Percentiles rank a stretch among this genome's conserved stretches.
Evolutionary conservation across 2,113 vertebrate species (phyloP).

Genomic region (Protobothrops flavoviridis): DNA sequence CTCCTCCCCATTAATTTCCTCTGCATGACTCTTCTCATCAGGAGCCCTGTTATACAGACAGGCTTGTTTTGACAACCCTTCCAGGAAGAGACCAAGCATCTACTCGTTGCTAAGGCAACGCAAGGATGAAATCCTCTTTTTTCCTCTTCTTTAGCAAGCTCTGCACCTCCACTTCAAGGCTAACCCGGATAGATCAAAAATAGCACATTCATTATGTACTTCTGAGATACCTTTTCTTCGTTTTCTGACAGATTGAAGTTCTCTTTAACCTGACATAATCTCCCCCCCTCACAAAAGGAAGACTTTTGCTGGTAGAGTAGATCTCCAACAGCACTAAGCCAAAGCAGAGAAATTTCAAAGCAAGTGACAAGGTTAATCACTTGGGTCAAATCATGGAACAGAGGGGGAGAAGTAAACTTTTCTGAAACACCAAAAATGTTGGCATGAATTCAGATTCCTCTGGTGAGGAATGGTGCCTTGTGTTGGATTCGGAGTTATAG

Average conservation of each 20-base stretch:
- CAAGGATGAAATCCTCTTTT: not conserved
- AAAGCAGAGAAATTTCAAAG: not conserved
- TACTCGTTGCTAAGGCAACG: not conserved
- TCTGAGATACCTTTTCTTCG: not conserved
- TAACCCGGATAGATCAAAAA: not conserved
- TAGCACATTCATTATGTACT: slow-evolving; percentile 1
- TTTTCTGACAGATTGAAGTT: not conserved
- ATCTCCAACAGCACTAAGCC: not conserved
- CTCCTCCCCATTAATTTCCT: not conserved
- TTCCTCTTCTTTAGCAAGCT: not conserved
- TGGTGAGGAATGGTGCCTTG: not conserved
- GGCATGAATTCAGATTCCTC: not conserved
- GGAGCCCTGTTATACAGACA: not conserved
- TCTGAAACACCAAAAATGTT: not conserved
- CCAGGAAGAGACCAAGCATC: not conserved
- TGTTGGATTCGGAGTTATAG: not conserved
- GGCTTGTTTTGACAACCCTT: not conserved
- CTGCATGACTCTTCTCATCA: not conserved
- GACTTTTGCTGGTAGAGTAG: not conserved
- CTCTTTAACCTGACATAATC: not conserved
- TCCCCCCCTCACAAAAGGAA: not conserved
- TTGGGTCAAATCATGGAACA: not conserved
- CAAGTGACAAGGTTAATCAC: not conserved
- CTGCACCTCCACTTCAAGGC: not conserved
- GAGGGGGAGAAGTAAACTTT: not conserved